A percentile compares a stretch with the other conserved stretches of the same genome.
These are phyloP conservation scores for Falcaria lacertinaria DNA, from an alignment of 2,888 invertebrate species.

Conservation along the genomic window DNA sequence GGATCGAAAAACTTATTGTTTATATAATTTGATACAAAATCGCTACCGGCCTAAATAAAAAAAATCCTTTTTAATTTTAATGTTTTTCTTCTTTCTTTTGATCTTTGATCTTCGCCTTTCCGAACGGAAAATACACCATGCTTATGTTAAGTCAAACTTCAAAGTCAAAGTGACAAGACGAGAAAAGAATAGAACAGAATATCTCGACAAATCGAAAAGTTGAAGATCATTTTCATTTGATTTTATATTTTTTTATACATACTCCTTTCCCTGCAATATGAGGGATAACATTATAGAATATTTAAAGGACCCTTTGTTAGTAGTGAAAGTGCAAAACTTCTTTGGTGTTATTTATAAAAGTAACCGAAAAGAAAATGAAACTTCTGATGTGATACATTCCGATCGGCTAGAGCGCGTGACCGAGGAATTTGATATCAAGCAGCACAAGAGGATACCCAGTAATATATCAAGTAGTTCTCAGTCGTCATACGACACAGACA, in stretches of 20 bases:
- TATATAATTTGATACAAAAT: no score
- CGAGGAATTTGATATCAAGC: conserved; percentile 46
- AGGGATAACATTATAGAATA: conserved; percentile 80
- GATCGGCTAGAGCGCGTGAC: conserved; percentile 39
- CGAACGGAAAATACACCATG: no score
- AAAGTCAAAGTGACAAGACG: no score
- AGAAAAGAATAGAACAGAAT: no score
- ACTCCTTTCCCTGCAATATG: conserved; percentile 32
- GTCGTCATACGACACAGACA: conserved; percentile 61
- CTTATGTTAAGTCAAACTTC: no score
- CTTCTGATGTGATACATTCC: conserved; percentile 46
- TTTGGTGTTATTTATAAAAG: conserved; percentile 84
- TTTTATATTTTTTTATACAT: background rate
- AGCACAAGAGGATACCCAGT: conserved; percentile 60
- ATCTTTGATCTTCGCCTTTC: no score
- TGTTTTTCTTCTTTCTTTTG: no score
- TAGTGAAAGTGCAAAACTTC: conserved; percentile 87
- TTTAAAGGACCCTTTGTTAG: conserved; percentile 87
- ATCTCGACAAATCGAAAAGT: no score
- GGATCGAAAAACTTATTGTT: no score
- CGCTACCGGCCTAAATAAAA: no score
- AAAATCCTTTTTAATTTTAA: no score
- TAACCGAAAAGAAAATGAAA: conserved; percentile 37
- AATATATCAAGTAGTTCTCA: conserved; percentile 62
- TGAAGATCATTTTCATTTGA: no score